These are phyloP conservation scores for Eunapius fragilis DNA, from an alignment of 37 sponge, comb jelly and placozoan genomes.

Conservation along the genomic window DNA sequence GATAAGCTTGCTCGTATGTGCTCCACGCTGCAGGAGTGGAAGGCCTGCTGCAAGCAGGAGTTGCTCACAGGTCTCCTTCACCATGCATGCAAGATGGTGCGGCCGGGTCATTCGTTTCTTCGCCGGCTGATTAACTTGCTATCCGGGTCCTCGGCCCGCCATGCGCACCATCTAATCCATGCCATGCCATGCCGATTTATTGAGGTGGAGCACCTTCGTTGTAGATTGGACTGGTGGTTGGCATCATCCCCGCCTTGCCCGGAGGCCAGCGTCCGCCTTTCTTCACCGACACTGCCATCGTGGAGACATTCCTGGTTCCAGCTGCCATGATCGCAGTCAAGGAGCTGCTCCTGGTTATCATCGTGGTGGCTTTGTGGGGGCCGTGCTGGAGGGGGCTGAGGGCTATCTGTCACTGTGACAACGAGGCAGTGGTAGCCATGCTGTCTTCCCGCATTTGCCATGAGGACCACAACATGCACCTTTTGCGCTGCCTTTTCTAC, in stretches of 20 bases:
- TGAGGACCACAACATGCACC: too few relatives aligned
- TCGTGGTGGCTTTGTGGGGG: too few relatives aligned
- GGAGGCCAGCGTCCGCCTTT: neutral
- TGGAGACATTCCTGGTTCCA: conserved; percentile 35
- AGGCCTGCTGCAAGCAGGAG: neutral
- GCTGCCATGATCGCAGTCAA: conserved; percentile 24
- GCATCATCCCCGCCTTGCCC: neutral
- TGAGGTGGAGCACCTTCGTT: conserved; percentile 24
- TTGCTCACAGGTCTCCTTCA: neutral
- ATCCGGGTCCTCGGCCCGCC: neutral
- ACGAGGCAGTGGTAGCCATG: too few relatives aligned
- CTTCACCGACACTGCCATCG: conserved; percentile 13
- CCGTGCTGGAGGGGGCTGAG: too few relatives aligned
- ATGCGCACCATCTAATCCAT: conserved; percentile 1
- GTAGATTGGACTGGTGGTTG: conserved; percentile 14
- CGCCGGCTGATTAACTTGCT: conserved; percentile 14
- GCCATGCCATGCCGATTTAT: neutral
- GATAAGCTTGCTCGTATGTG: conserved; percentile 15
- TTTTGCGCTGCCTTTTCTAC: too few relatives aligned
- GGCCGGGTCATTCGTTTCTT: conserved; percentile 10
- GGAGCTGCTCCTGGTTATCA: too few relatives aligned
- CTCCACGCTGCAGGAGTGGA: neutral
- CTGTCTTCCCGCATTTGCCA: too few relatives aligned
- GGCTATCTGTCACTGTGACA: too few relatives aligned
- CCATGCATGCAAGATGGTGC: conserved; percentile 12